Evolutionary conservation across 2,888 invertebrate species (phyloP).

Genomic region (Lasioglossum calceatum): DNA sequence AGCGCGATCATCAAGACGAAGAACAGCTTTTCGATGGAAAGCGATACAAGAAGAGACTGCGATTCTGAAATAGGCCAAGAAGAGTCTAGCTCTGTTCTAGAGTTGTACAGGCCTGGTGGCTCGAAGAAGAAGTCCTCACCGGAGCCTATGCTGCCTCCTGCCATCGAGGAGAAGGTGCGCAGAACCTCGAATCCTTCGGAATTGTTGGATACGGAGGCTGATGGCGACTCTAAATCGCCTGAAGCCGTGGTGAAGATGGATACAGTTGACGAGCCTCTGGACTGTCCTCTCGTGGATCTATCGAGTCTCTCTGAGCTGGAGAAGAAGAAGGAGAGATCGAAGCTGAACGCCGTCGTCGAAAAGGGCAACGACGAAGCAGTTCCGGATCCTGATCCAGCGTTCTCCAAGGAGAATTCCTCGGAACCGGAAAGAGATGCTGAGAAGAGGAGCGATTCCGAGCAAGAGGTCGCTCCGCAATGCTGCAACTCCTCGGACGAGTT

Average conservation of each 20-base stretch:
- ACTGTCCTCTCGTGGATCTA: conserved; percentile 3
- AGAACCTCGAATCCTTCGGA: neutral
- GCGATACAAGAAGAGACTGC: neutral
- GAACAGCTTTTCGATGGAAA: neutral
- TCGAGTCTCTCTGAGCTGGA: neutral
- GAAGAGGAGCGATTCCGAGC: conserved; percentile 76
- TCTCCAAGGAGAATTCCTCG: conserved; percentile 64
- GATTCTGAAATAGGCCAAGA: neutral
- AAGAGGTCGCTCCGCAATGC: conserved; percentile 74
- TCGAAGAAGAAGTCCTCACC: conserved; percentile 13
- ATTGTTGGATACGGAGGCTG: neutral
- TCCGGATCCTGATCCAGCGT: neutral
- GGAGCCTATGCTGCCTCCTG: neutral
- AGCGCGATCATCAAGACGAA: conserved; percentile 37
- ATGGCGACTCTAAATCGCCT: neutral
- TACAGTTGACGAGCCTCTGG: neutral
- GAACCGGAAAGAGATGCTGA: conserved; percentile 58
- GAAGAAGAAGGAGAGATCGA: conserved; percentile 9
- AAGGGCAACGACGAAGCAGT: conserved; percentile 55
- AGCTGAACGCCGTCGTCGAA: neutral
- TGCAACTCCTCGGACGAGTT: conserved; percentile 78
- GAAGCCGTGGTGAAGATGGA: neutral
- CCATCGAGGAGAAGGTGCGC: neutral
- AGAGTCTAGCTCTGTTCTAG: neutral
- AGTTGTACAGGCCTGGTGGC: neutral